These are phyloP conservation scores for Caenorhabditis sp. DNA, from an alignment of 2,888 invertebrate species.

Conservation along the genomic window DNA sequence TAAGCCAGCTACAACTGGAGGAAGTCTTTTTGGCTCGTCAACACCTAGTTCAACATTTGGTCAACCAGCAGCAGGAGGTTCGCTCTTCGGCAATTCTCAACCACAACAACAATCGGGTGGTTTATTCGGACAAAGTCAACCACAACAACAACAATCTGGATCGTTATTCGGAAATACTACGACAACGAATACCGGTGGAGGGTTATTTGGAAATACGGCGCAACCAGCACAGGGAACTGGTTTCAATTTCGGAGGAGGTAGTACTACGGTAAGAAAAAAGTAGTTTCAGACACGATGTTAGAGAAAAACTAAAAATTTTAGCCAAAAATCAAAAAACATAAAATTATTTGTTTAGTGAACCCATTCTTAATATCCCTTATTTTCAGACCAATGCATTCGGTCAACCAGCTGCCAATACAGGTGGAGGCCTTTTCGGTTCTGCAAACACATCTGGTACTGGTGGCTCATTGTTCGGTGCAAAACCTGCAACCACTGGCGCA, in stretches of 20 bases:
- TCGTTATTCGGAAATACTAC: conserved; percentile 32
- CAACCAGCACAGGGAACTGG: conserved; percentile 17
- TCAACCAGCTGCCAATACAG: conserved; percentile 47
- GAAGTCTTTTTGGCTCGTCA: conserved; percentile 4
- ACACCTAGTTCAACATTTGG: not conserved
- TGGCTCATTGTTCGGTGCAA: conserved; percentile 47
- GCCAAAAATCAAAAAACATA: not conserved
- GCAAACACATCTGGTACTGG: conserved; percentile 43
- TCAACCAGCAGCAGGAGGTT: not conserved
- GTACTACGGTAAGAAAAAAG: conserved; percentile 1
- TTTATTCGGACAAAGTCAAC: conserved; percentile 73
- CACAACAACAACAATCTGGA: conserved; percentile 12
- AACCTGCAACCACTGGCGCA: conserved; percentile 49
- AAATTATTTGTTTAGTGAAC: not conserved
- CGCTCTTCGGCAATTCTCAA: conserved; percentile 1
- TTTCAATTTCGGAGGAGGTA: conserved; percentile 22
- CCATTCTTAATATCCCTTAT: too few species aligned
- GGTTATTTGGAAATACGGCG: conserved; percentile 39
- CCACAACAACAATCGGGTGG: conserved; percentile 9
- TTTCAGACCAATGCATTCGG: conserved; percentile 27
- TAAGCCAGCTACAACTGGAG: conserved; percentile 27
- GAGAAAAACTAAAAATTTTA: not conserved
- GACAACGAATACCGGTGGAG: conserved; percentile 11
- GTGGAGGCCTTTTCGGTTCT: conserved; percentile 67
- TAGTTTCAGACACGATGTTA: too few species aligned